A percentile compares a stretch with the other conserved stretches of the same genome.
These are phyloP conservation scores for Eurytoma adleriae DNA, from an alignment of 2,888 invertebrate genomes.

Conservation along the genomic window DNA sequence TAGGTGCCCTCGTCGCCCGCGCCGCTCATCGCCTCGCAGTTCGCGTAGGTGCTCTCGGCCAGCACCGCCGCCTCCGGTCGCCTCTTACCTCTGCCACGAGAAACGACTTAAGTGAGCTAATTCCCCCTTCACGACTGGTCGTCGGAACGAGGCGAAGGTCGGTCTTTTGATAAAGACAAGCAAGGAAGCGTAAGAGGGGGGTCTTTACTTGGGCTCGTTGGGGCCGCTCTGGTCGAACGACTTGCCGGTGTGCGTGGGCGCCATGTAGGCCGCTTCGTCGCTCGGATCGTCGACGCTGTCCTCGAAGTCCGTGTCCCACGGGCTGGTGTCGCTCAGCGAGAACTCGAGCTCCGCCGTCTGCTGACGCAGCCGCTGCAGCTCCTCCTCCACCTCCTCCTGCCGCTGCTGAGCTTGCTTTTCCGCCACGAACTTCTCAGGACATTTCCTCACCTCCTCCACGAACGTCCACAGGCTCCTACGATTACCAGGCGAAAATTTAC, in stretches of 20 bases:
- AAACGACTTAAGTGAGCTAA: too few relatives aligned
- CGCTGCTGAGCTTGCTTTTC: conserved; percentile 48
- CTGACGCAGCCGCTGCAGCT: conserved; percentile 29
- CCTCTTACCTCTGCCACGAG: background rate
- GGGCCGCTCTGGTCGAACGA: too few relatives aligned
- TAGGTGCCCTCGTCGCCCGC: conserved; percentile 58
- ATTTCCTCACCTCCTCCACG: conserved; percentile 68
- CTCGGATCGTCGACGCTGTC: conserved; percentile 64
- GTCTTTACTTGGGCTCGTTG: too few relatives aligned
- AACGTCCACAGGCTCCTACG: conserved; percentile 68
- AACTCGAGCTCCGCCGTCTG: conserved; percentile 17
- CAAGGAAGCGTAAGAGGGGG: too few relatives aligned
- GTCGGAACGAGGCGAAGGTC: too few relatives aligned
- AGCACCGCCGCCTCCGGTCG: background rate
- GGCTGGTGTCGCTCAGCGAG: conserved; percentile 63
- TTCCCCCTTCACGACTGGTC: too few relatives aligned
- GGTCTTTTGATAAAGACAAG: too few relatives aligned
- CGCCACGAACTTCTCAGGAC: conserved; percentile 67
- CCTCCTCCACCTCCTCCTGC: background rate
- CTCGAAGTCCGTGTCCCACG: conserved; percentile 74
- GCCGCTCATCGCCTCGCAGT: conserved; percentile 59
- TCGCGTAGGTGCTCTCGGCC: conserved; percentile 64
- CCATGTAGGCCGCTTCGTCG: conserved; percentile 28
- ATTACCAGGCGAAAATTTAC: background rate
- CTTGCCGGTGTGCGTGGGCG: background rate